Evolutionary conservation across 2,113 vertebrate species (phyloP), one percentile per base, ranked within the genome.

Genomic region (Notarius quadriscutis): DNA sequence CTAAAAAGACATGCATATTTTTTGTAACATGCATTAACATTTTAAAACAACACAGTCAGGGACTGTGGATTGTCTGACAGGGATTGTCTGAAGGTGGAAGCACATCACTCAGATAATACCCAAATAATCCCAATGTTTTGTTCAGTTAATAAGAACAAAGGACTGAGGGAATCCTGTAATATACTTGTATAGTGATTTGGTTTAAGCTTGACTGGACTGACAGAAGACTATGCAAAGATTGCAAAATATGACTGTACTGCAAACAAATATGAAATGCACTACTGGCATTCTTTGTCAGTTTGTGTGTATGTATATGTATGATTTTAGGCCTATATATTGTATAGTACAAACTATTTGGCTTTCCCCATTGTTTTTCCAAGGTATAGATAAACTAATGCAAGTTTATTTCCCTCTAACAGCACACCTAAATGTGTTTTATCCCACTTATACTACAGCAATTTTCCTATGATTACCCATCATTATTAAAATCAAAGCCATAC

Each of bases 1-100:
- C 58, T 85, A 78, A 85, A 71, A 48, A 78, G 83, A 82, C 78
- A 51, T 65, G 53, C 53, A 27, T 4, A 53, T 1, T n/a, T 53
- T 55, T 55, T 14, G 17, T 53, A 30, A 14, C 2, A n/a, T 5
- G 5, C n/a, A 30, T 51, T 4, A 75, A 50, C 20, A 14, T 50
- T 72, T 72, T 72, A 5, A 2, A 53, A 77, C 74, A 10, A 20
- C 41, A 50, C 48, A 14, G 48, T 12, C 20, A 25, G 48, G 7
- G 7, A 53, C 51, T 53, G 11, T 50, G 41, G 41, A 41, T 41
- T 41, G 41, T 41, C 4, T 41, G 41, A 41, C 41, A 41, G 41
- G 41, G 41, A 41, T 41, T 53, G 55, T 2, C 11, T 12, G 11
- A 57, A 57, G 55, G 11, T 12, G 12, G 11, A 84, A 27, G 83